These are phyloP conservation scores for Epistrophe grossulariae DNA, from an alignment of 2,888 invertebrate genomes.

Conservation along the genomic window DNA sequence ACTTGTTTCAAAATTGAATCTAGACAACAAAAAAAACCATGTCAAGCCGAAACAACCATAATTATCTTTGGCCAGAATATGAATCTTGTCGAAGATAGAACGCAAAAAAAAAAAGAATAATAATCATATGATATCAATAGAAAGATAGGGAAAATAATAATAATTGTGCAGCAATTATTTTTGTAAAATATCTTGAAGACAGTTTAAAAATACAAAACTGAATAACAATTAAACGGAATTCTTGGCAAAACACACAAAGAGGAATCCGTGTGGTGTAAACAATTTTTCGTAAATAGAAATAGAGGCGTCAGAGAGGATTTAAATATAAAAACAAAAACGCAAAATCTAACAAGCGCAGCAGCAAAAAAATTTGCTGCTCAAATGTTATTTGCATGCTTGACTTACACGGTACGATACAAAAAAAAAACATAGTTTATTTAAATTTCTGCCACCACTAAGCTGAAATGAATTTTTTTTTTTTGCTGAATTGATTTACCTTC, in stretches of 20 bases:
- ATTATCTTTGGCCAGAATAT: not conserved
- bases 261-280: not conserved
- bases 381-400: not conserved
- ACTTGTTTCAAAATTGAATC: not conserved
- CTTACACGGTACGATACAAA: not conserved
- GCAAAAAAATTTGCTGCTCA: not conserved
- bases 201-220: not conserved
- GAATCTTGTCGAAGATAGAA: not conserved
- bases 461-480: not conserved
- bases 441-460: not conserved
- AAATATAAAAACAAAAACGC: too few species aligned
- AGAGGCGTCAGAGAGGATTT: not conserved
- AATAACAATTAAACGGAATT: not conserved
- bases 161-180: not conserved
- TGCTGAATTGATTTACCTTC: not conserved
- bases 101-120: not conserved
- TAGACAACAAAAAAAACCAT: not conserved
- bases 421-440: not conserved
- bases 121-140: not conserved
- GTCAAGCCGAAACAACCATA: not conserved
- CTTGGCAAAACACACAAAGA: conserved; percentile 7
- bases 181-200: not conserved
- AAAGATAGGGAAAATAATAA: not conserved
- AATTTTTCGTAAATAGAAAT: not conserved
- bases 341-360: not conserved